phyloP scores from a whole-genome alignment of 2,888 invertebrate species.

The Argynnis bischoffii region DNA sequence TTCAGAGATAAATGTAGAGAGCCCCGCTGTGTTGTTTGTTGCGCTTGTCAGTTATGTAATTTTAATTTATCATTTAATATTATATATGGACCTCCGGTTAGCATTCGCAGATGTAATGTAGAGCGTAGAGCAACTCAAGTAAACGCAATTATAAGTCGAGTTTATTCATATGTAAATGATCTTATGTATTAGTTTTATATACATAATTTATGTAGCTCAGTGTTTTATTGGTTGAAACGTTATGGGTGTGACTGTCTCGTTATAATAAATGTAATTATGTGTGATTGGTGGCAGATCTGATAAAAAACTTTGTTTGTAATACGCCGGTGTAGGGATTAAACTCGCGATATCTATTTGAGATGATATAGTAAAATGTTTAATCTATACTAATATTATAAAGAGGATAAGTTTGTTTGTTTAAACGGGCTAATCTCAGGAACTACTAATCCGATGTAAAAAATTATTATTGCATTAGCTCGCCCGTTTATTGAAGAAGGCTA shows the following conservation, averaged over 20 bases:
- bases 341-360: too few relatives aligned
- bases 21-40: slow-evolving; percentile 67
- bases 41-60: slow-evolving; percentile 60
- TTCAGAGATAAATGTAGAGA: slow-evolving; percentile 42
- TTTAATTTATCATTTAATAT: slow-evolving; percentile 57
- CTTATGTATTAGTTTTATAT: slow-evolving; percentile 3
- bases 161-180: slow-evolving; percentile 1
- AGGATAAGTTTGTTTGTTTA: too few relatives aligned
- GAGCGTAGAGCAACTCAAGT: too few relatives aligned
- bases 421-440: too few relatives aligned
- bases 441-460: too few relatives aligned
- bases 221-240: slow-evolving; percentile 4
- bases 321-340: too few relatives aligned
- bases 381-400: too few relatives aligned
- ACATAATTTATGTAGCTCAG: neutral
- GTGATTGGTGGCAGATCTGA: neutral
- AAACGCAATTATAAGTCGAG: neutral
- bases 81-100: slow-evolving; percentile 38
- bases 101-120: too few relatives aligned
- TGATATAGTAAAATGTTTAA: too few relatives aligned
- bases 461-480: too few relatives aligned
- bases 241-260: slow-evolving; percentile 6
- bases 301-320: too few relatives aligned
- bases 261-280: slow-evolving; percentile 2
- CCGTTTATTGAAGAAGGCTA: too few relatives aligned